Base-by-base conservation (phyloP, 1,140 invertebrate species). In the Forficula auricularia region DNA sequence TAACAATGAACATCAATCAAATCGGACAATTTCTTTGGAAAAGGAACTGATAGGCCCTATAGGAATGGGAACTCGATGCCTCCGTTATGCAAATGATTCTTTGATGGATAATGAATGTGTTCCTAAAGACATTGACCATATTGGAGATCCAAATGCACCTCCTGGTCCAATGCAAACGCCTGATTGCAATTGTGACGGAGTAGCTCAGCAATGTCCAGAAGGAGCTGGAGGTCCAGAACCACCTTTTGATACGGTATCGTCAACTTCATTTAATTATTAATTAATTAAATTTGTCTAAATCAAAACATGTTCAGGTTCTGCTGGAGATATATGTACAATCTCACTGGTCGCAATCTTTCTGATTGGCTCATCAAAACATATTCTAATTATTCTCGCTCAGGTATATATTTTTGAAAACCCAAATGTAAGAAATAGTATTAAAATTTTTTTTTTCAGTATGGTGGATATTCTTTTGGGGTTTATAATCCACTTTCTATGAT, bases 281-380 rank as follows among this genome's bases (percentile, higher is more conserved):
- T 8, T 36, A 6, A 19, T 36, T 36, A 6, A 36, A 6, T 6
- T 19, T 19, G 34, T 27, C 22, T 10, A 27, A 36, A 36, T n/a
- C 4, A 36, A 6, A 4, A 41, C 31, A 18, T 37, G 47, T 50
- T 14, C 36, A 52, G 50, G 39, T 51, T 38, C 50, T 8, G 42
- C 52, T 30, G 46, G 40, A 32, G 54, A 55, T 35, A 50, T 36
- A 47, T 55, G 44, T 48, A 49, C 34, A 41, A 52, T 41, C 18
- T 55, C 35, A 50, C 45, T 36, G 43, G 44, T 19, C 15, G 40
- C 1, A 49, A 55, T 35, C 42, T 54, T 18, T 49, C 48, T 33
- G 45, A 51, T 19, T 55, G 54, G 54, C 39, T 54, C 19, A 39
- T 54, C 2, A 54, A 53, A 45, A 54, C 50, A 48, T 27, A 27